A percentile compares a stretch with the other conserved stretches of the same genome.
These are phyloP conservation scores for Cataglyphis albicans DNA, from an alignment of 2,888 invertebrate genomes.

Conservation along the genomic window DNA sequence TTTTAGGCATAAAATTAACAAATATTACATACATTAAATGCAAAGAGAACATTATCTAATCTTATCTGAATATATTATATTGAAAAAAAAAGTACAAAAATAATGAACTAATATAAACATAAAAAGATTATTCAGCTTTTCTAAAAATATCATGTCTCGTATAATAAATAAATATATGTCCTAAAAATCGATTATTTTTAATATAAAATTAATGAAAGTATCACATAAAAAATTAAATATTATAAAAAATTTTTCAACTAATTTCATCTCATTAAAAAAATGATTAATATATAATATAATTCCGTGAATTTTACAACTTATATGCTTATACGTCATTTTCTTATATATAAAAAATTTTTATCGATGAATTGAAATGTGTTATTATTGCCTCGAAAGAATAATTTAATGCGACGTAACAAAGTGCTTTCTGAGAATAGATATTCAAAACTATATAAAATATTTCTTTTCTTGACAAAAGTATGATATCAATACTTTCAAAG, in stretches of 20 bases:
- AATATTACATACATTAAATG: constrained; percentile 1
- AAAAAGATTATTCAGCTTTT: neutral
- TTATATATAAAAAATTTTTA: neutral
- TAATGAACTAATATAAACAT: too few species aligned
- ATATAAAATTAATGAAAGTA: neutral
- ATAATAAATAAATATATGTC: neutral
- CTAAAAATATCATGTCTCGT: neutral
- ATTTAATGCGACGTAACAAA: neutral
- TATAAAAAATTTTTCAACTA: neutral
- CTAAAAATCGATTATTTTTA: neutral
- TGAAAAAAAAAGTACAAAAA: neutral
- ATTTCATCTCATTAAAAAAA: neutral
- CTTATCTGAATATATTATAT: neutral
- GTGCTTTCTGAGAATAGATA: constrained; percentile 16
- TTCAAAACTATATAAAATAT: constrained; percentile 13
- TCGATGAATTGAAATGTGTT: neutral
- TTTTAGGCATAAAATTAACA: neutral
- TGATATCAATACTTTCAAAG: neutral
- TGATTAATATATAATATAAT: neutral
- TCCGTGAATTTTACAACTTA: neutral
- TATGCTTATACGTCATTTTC: neutral
- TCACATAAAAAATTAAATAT: neutral
- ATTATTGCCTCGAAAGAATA: neutral
- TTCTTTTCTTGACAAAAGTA: neutral
- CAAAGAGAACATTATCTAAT: neutral